These are phyloP conservation scores for Gnathonemus echidnorhynchus DNA, from an alignment of 2,113 vertebrate species.

Conservation along the genomic window DNA sequence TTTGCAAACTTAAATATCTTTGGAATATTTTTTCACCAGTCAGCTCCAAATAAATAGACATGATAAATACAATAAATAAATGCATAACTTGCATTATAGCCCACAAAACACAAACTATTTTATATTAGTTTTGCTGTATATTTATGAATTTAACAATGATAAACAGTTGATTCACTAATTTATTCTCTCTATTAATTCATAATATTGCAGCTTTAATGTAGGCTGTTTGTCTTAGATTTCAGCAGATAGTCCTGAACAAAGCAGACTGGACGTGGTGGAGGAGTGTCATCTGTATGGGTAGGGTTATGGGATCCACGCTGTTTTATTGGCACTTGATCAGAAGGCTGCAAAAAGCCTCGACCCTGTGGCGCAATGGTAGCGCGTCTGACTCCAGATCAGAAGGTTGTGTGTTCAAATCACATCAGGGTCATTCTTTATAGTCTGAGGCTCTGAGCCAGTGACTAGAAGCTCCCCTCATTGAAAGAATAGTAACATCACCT, in stretches of 20 bases:
- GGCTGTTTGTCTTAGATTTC: not conserved
- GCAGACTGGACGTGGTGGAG: not conserved
- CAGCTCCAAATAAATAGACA: not conserved
- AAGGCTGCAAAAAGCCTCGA: not conserved
- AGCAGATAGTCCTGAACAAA: not conserved
- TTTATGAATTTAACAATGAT: not conserved
- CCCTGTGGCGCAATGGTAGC: not conserved
- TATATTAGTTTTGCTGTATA: not conserved
- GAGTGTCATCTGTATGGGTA: not conserved
- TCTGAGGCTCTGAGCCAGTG: not conserved
- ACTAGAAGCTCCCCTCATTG: not conserved
- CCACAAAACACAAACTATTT: not conserved
- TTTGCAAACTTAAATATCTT: not conserved
- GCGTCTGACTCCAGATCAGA: not conserved
- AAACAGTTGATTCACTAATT: not conserved
- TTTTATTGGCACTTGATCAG: not conserved
- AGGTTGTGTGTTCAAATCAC: not conserved
- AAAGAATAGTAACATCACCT: not conserved
- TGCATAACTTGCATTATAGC: not conserved
- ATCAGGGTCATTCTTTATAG: not conserved
- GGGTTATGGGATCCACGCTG: not conserved
- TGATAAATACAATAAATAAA: not conserved
- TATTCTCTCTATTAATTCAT: not conserved
- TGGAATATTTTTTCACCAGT: not conserved
- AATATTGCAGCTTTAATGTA: not conserved